Evolutionary conservation across 2,797 vertebrate species (phyloP), one percentile per base, ranked within the genome.

Genomic region (Lateolabrax maculatus): DNA sequence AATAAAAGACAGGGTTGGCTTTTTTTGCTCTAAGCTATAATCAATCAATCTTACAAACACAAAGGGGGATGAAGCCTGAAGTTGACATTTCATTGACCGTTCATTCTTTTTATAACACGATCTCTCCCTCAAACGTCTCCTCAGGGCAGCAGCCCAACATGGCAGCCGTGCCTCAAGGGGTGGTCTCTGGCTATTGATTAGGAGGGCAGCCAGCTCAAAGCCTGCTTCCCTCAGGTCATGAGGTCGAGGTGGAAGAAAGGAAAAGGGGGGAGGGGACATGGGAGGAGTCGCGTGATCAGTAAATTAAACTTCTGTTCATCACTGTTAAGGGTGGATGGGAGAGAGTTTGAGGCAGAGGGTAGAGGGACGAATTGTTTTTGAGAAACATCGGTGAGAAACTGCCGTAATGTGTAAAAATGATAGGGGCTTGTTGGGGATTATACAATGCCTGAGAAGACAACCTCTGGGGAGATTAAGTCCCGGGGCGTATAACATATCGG

Each of bases 141-240:
- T 62, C 43, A 3, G 31, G 49, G 58, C 61, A 52, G 44, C 27
- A 37, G 56, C 67, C 56, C 71, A 80, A 78, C 65, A 77, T 65
- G 78, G 65, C 82, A 67, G 83, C 46, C 56, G 3, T 73, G 75
- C 48, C 84, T 86, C 19, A 19, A 85, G 80, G 83, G 86, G 85
- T 90, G 89, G 91, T 93, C 91, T 89, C 61, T 84, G 75, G 80
- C 81, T 90, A 93, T 92, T 90, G 90, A 93, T 92, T 67, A 79
- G 84, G 55, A 73, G 66, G 69, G 62, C 73, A 75, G 79, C 51
- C 23, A 19, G 53, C 82, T 82, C 62, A 71, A 63, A 71, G 71
- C 69, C 77, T 52, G 62, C 79, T 80, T 68, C 75, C 80, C 64
- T 71, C 49, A 23, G 92, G 93, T 94, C 92, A 87, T 13, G 71